Conservation (phyloP, 2,113 vertebrate genomes). For the Syrrhaptes paradoxus region DNA sequence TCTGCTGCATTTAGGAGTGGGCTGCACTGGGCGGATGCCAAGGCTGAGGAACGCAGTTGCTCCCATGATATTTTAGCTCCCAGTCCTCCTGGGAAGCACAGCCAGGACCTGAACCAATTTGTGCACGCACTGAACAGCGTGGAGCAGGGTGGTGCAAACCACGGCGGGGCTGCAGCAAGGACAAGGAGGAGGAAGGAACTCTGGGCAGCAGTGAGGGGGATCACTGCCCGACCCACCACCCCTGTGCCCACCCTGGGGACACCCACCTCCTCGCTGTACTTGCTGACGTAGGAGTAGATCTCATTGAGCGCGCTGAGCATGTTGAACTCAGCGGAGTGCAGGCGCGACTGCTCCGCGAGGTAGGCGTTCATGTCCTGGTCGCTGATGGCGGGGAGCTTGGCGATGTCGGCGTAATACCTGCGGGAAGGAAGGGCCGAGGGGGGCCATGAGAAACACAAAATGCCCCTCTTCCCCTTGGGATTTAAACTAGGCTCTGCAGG, state of each 20-base stretch:
- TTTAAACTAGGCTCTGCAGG: not conserved
- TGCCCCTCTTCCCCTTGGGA: rapidly evolving
- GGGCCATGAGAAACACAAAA: not conserved
- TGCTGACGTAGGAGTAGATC: slow-evolving; percentile 98
- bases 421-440: not conserved
- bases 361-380: slow-evolving; percentile 99
- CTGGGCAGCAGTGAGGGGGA: not conserved
- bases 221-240: rapidly evolving
- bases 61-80: not conserved
- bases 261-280: slow-evolving; percentile 96
- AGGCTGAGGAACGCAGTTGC: not conserved
- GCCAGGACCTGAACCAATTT: not conserved
- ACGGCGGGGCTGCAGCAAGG: rapidly evolving
- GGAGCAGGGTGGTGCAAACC: rapidly evolving
- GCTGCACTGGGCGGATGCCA: not conserved
- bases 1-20: not conserved
- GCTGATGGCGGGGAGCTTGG: slow-evolving; percentile 94
- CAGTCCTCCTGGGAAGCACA: rapidly evolving
- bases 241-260: not conserved
- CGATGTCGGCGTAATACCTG: slow-evolving; percentile 98
- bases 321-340: slow-evolving; percentile 94
- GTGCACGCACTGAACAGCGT: not conserved
- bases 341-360: slow-evolving; percentile 95
- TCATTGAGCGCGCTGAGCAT: slow-evolving; percentile 97
- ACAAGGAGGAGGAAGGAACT: not conserved